Percentiles rank a stretch among this genome's conserved stretches.
These are phyloP conservation scores for Sakesphorus luctuosus DNA, from an alignment of 2,113 vertebrate genomes.

Conservation along the genomic window DNA sequence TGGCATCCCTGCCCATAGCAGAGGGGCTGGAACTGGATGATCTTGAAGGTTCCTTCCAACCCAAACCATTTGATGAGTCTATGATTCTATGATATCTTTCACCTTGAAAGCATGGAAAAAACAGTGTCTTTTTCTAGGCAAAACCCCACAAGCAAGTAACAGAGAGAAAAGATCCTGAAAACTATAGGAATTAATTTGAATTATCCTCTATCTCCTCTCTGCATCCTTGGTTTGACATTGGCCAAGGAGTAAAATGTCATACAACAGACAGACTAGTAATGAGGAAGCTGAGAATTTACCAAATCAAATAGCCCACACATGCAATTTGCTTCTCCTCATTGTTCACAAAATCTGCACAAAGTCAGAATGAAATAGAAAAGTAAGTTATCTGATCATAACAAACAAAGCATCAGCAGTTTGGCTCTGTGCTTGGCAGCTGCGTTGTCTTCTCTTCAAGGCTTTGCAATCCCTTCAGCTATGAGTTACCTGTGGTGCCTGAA, in stretches of 20 bases:
- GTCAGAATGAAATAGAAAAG: conserved; percentile 35
- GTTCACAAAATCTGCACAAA: conserved; percentile 35
- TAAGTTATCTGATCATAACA: not conserved
- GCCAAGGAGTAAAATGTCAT: not conserved
- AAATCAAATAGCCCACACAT: not conserved
- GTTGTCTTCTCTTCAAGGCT: not conserved
- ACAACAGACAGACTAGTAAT: not conserved
- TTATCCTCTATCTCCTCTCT: not conserved
- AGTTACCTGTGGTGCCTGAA: not conserved
- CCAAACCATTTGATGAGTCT: not conserved
- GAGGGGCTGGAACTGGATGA: not conserved
- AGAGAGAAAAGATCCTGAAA: not conserved
- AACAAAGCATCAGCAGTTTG: conserved; percentile 3
- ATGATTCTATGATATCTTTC: not conserved
- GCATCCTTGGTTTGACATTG: not conserved
- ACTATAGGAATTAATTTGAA: not conserved
- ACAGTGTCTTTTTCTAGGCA: not conserved
- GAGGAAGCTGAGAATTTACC: not conserved
- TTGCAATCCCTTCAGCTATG: not conserved
- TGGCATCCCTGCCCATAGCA: not conserved
- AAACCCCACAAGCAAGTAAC: not conserved
- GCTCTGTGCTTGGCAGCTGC: not conserved
- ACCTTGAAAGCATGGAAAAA: not conserved
- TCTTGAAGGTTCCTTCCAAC: not conserved
- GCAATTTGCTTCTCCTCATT: conserved; percentile 51